Evolutionary conservation across 2,888 invertebrate genomes (phyloP).

Genomic region (Synanthedon myopaeformis): DNA sequence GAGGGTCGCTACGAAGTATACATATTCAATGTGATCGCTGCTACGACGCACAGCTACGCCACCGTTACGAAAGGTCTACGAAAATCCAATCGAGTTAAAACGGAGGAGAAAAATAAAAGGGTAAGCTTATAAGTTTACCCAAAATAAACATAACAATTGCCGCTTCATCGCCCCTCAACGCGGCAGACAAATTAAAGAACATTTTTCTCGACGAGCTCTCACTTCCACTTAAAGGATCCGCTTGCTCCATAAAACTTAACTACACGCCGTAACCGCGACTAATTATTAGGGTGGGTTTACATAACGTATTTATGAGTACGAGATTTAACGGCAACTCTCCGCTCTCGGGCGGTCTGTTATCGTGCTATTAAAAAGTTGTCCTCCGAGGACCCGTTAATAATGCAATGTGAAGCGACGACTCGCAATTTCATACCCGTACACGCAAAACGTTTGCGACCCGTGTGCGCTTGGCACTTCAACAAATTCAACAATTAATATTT

Average conservation of each 20-base stretch:
- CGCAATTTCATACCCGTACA: neutral
- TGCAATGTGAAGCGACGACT: constrained; percentile 36
- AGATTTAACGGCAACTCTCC: constrained; percentile 57
- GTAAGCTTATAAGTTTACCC: constrained; percentile 40
- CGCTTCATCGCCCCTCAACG: constrained; percentile 51
- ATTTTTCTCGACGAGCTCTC: constrained; percentile 52
- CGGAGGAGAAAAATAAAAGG: constrained; percentile 38
- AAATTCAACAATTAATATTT: too few relatives aligned
- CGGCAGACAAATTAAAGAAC: constrained; percentile 61
- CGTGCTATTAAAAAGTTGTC: constrained; percentile 67
- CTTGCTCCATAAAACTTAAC: constrained; percentile 64
- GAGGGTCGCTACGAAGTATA: constrained; percentile 35
- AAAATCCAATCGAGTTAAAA: constrained; percentile 59
- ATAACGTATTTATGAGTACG: constrained; percentile 68
- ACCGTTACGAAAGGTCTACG: constrained; percentile 25
- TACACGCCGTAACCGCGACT: constrained; percentile 64
- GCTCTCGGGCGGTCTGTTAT: constrained; percentile 68
- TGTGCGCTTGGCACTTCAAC: neutral
- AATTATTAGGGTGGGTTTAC: constrained; percentile 70
- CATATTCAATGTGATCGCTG: constrained; percentile 44
- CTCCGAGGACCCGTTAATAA: constrained; percentile 62
- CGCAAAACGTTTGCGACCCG: neutral
- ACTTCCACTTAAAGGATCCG: constrained; percentile 39
- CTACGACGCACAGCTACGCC: constrained; percentile 14
- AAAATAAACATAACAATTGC: constrained; percentile 62